Base-by-base conservation (phyloP, 2,888 invertebrate genomes). In the Drosophila sordidula region DNA sequence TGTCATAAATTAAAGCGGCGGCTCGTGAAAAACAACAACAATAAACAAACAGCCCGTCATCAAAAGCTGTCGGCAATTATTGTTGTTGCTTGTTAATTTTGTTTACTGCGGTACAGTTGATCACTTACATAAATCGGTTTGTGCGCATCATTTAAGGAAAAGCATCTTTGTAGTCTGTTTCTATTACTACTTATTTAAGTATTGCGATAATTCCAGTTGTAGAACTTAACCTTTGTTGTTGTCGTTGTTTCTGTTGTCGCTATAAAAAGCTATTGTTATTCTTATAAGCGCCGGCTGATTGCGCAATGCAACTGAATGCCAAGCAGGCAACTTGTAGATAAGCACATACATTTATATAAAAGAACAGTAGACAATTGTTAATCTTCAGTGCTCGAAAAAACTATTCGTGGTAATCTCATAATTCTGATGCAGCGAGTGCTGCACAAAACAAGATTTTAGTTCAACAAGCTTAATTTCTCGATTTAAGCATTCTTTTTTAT, bases 51-150 rank as follows among this genome's bases (percentile, higher is more conserved):
- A 38, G 16, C 14, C 16, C 38, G 25, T 42, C 56, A 66, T 45
- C 49, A 34, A 25, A 51, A 44, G 29, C 39, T 42, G 11, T 36
- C 52, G 45, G 16, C 66, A 55, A 56, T 44, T 70, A 57, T 71
- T 75, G 54, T 75, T 39, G 14, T 6, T 32, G 3, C 18, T 41
- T 58, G 51, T 44, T 44, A 22, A 34, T 29, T 44, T 18, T 25
- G 36, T 41, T 75, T 32, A 25, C 25, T 46, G 36, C 54, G 52
- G 42, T 59, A 56, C 22, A 14, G 55, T 51, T 70, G 46, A 57
- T 70, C 49, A 50, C 46, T 57, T 70, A 57, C 38, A 57, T 65
- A 79, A 75, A 61, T 61, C 52, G 46, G 54, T 59, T 63, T 70
- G 56, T 57, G 75, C 41, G 41, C 65, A 47, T 38, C 50, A 18